Evolutionary conservation across 2,888 invertebrate genomes (phyloP), one percentile per base, ranked within the genome.

Genomic region (Girardia tigrina): DNA sequence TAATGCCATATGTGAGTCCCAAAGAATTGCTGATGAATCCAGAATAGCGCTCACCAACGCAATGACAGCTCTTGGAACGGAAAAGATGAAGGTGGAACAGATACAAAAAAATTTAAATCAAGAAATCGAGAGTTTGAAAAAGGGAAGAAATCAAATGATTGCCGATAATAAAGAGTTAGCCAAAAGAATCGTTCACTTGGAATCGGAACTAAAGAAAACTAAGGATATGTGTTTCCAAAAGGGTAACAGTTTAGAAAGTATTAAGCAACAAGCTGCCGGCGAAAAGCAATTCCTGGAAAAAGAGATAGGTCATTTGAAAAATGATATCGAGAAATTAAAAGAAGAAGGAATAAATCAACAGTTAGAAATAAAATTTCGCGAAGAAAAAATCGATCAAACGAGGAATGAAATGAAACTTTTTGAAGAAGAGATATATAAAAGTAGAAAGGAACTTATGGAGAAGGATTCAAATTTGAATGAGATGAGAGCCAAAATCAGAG

Each of bases 101-200:
- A 20, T 56, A n/a, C 56, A 56, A 23, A 4, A 56, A n/a, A 56
- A 56, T n/a, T 12, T n/a, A n/a, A 16, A 23, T n/a, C n/a, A 56
- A 12, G 56, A 56, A n/a, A 56, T 56, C n/a, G 56, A 56, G 4
- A 12, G 56, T n/a, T n/a, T 56, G 56, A 56, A 56, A n/a, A 56
- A 56, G 4, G 56, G 23, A n/a, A 56, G n/a, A 16, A n/a, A 4
- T 56, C 8, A n/a, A 56, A 2, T 56, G n/a, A 8, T 56, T 20
- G 56, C 4, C 2, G 56, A 56, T 56, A 56, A 56, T 56, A 56
- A 56, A n/a, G 56, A 56, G 23, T 56, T 56, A n/a, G 56, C 56
- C n/a, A 56, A 56, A 56, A n/a, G 56, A 56, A 56, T 56, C 23
- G 56, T 56, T n/a, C 56, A 56, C n/a, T 2, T 56, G 56, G 56